Base-by-base conservation (phyloP, 2,113 vertebrate genomes). In the Rhea americana region DNA sequence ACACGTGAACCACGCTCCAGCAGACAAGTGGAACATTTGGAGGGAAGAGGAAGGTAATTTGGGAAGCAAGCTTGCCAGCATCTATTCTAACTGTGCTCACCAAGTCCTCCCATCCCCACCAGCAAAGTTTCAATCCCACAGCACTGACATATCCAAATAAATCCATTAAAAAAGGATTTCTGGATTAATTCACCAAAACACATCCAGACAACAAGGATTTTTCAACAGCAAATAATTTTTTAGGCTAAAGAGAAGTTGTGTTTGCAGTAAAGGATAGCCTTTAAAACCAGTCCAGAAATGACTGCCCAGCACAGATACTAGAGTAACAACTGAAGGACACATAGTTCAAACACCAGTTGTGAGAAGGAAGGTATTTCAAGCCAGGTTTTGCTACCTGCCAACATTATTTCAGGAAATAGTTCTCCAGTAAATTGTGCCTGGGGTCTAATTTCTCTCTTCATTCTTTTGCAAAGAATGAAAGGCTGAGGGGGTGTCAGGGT, bases 361-460 rank as follows among this genome's bases (percentile, higher is more conserved):
- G 84, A 50, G 81, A 93, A 96, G 85, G 62, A 55, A 91, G 58
- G 63, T 76, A 95, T 90, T 95, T 84, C 67, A 76, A 67, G 28
- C 13, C 30, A 93, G 50, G 90, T 82, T 85, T 92, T 87, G 39
- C 86, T 85, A 82, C 63, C 11, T 30, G 83, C 53, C 77, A 82
- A 76, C 58, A 87, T 79, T 96, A 94, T 93, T 95, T 85, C 84
- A 67, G 80, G 88, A 94, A 88, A 68, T 5, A 88, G 65, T 35
- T 48, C 65, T 85, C 56, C 61, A 63, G 35, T 56, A 95, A 86
- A 87, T 87, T 76, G 48, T 92, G 86, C 74, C 82, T 41, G 13
- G 66, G 62, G 89, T 94, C 74, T 93, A 77, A 58, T 92, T 93
- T 93, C 93, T 80, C 67, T 80, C 80, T 75, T 81, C 74, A 4